phyloP scores from a whole-genome alignment of 2,888 invertebrate genomes.

The Sphaeridia pumilis region DNA sequence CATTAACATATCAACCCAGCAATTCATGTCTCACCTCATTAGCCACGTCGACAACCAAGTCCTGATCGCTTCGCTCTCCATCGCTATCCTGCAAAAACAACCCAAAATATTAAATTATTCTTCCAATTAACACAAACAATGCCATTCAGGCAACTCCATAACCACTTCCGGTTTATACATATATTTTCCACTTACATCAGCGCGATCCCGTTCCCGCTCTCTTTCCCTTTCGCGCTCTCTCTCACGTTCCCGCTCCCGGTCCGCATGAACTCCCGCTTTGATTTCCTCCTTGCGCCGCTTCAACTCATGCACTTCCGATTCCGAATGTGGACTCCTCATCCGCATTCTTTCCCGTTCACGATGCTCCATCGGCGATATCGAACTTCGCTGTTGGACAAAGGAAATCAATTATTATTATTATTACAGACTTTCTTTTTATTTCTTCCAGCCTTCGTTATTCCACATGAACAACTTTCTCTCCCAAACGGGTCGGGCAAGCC shows the following conservation, averaged over 20 bases:
- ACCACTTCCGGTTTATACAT: neutral
- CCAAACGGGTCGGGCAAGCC: neutral
- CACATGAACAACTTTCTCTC: neutral
- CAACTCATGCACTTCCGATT: conserved; percentile 32
- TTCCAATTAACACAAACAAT: neutral
- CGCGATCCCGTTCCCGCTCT: conserved; percentile 1
- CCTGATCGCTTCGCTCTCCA: conserved; percentile 90
- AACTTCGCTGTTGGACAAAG: conserved; percentile 38
- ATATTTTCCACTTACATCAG: neutral
- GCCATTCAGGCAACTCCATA: neutral
- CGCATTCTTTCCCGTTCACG: conserved; percentile 26
- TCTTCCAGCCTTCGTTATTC: neutral
- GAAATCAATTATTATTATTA: too few relatives aligned
- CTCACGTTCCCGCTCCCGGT: conserved; percentile 27
- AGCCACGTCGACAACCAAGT: conserved; percentile 87
- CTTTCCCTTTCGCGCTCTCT: conserved; percentile 13
- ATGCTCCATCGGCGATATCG: conserved; percentile 37
- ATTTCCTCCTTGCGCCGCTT: conserved; percentile 35
- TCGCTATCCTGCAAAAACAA: conserved; percentile 64
- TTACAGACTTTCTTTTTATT: neutral
- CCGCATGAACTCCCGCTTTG: conserved; percentile 27
- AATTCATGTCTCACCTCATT: conserved; percentile 56
- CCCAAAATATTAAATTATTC: neutral
- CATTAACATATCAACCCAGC: neutral
- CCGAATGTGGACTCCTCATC: conserved; percentile 34